Evolutionary conservation across 2,888 invertebrate species (phyloP).

Genomic region (Dyspetes luteomarginatus): DNA sequence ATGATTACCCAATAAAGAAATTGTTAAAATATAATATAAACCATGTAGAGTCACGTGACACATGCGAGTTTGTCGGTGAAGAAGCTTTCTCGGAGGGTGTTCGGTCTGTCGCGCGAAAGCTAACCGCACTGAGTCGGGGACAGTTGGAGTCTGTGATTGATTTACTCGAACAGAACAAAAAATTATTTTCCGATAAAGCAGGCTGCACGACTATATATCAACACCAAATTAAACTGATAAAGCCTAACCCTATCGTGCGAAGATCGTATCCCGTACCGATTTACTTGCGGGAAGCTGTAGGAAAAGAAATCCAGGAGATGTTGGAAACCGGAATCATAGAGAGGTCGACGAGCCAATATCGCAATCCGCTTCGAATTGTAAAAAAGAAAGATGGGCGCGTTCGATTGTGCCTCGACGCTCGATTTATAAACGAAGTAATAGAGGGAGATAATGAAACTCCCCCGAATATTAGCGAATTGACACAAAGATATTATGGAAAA

Average conservation of each 20-base stretch:
- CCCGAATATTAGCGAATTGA: conserved; percentile 58
- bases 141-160: not conserved
- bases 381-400: conserved; percentile 73
- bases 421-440: conserved; percentile 71
- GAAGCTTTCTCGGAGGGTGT: not conserved
- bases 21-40: not conserved
- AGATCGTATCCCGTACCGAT: not conserved
- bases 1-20: not conserved
- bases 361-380: conserved; percentile 72
- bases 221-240: conserved; percentile 4
- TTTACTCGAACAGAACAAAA: not conserved
- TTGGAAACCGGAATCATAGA: not conserved
- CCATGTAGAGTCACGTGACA: not conserved
- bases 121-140: not conserved
- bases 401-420: conserved; percentile 73
- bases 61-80: not conserved
- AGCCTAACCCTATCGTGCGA: not conserved
- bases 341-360: conserved; percentile 63
- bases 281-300: not conserved
- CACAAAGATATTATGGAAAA: conserved; percentile 66
- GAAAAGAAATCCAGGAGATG: not conserved
- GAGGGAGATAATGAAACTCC: conserved; percentile 69
- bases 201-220: not conserved
- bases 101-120: not conserved
- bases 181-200: not conserved